Evolutionary conservation across 1,140 invertebrate species (phyloP).

Genomic region (Scylla paramamosain): DNA sequence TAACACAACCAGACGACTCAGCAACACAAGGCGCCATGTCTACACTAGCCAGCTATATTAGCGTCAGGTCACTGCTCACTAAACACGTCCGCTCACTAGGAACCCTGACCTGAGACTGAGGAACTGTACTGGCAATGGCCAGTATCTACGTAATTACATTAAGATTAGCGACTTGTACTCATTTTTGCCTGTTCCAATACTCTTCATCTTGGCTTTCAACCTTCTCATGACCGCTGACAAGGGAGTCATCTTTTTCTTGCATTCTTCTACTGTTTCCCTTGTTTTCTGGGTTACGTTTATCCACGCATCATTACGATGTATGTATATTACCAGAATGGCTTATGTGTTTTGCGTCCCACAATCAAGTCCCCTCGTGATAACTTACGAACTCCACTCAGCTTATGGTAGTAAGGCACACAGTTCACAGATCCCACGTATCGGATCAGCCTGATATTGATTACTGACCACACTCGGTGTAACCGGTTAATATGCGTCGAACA

Average conservation of each 20-base stretch:
- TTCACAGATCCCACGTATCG: too few species aligned
- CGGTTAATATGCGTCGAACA: not conserved
- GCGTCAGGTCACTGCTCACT: too few species aligned
- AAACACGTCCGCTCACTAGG: too few species aligned
- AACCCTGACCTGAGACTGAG: too few species aligned
- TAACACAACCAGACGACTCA: too few species aligned
- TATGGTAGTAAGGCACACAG: not conserved
- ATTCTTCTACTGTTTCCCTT: constrained; percentile 38
- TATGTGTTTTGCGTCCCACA: not conserved
- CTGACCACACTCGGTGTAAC: not conserved
- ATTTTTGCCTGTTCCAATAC: not conserved
- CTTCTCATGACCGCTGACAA: not conserved
- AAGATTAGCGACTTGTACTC: not conserved
- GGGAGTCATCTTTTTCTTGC: constrained; percentile 32
- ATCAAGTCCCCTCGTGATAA: not conserved
- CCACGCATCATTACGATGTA: constrained; percentile 17
- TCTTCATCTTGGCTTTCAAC: not conserved
- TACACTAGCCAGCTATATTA: too few species aligned
- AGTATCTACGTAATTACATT: too few species aligned
- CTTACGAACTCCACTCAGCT: not conserved
- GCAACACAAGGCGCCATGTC: too few species aligned
- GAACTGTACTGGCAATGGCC: too few species aligned
- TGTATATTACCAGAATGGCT: not conserved
- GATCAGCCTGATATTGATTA: too few species aligned
- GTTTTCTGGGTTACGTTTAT: not conserved